A percentile compares a stretch with the other conserved stretches of the same genome.
Conservation (phyloP, 2,113 vertebrate genomes). For the Chaenocephalus aceratus region DNA sequence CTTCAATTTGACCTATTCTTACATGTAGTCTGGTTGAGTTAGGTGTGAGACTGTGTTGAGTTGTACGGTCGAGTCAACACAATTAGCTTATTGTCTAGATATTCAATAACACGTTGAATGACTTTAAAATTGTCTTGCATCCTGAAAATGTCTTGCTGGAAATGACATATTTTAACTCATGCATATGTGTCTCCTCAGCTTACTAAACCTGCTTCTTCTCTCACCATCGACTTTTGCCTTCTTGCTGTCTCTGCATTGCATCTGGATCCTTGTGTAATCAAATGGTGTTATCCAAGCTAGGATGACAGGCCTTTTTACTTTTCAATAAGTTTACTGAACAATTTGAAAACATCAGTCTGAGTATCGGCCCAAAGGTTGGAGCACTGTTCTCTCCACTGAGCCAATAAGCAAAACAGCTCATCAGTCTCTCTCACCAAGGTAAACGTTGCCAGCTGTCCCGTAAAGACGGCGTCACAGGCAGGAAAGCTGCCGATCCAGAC, state of each 20-base stretch:
- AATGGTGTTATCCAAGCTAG: neutral
- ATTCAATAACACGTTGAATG: neutral
- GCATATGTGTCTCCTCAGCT: slow-evolving; percentile 7
- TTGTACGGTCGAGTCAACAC: no score
- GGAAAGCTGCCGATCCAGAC: slow-evolving; percentile 43
- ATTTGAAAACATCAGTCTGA: slow-evolving; percentile 5
- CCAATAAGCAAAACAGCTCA: neutral
- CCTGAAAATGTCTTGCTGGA: neutral
- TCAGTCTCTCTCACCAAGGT: slow-evolving; percentile 21
- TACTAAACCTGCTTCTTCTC: neutral
- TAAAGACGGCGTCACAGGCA: slow-evolving; percentile 42
- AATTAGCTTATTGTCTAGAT: neutral
- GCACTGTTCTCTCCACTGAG: neutral
- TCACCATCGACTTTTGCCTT: neutral
- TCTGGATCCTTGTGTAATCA: neutral
- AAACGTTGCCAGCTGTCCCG: slow-evolving; percentile 68
- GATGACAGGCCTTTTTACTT: neutral
- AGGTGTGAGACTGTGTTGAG: no score
- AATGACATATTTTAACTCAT: neutral
- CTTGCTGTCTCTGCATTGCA: neutral
- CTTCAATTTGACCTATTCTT: neutral
- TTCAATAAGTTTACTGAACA: slow-evolving; percentile 21
- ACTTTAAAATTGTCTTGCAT: neutral
- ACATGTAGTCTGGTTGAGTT: neutral
- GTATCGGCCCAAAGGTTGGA: neutral